Conservation (phyloP, 1,140 invertebrate genomes). For the Diorhabda carinulata region DNA sequence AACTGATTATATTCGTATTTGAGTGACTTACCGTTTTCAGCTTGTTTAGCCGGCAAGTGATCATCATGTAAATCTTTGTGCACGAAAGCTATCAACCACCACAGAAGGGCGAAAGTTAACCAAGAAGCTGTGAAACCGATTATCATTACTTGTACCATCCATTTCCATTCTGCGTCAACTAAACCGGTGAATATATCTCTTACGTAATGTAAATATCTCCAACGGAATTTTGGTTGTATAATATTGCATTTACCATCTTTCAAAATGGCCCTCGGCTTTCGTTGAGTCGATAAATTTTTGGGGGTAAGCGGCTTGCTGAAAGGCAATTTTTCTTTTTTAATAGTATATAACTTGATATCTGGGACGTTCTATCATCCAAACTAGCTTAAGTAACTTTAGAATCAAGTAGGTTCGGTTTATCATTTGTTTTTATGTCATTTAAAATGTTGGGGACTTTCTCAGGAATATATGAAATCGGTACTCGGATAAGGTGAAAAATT, state of each 20-base stretch:
- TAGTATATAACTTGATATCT: no score
- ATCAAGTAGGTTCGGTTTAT: no score
- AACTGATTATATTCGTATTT: no score
- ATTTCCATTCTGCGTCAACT: constrained; percentile 87
- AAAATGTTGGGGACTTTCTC: no score
- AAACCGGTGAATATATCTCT: constrained; percentile 80
- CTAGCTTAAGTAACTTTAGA: no score
- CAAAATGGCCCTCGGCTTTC: constrained; percentile 66
- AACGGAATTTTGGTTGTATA: constrained; percentile 84
- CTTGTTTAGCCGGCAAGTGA: constrained; percentile 47
- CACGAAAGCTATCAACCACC: constrained; percentile 90
- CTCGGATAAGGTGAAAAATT: no score
- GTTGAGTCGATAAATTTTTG: background rate
- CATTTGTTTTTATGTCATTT: no score
- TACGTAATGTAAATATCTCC: constrained; percentile 79
- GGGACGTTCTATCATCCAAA: no score
- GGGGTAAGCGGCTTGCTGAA: constrained; percentile 5
- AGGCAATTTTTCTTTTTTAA: no score
- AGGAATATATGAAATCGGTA: no score
- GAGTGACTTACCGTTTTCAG: constrained; percentile 19
- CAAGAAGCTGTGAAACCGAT: constrained; percentile 88
- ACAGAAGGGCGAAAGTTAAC: constrained; percentile 86
- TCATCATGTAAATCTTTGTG: constrained; percentile 85
- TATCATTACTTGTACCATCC: constrained; percentile 64
- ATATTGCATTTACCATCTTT: constrained; percentile 94